Evolutionary conservation across 2,797 vertebrate genomes (phyloP).

Genomic region (Manis pentadactyla): DNA sequence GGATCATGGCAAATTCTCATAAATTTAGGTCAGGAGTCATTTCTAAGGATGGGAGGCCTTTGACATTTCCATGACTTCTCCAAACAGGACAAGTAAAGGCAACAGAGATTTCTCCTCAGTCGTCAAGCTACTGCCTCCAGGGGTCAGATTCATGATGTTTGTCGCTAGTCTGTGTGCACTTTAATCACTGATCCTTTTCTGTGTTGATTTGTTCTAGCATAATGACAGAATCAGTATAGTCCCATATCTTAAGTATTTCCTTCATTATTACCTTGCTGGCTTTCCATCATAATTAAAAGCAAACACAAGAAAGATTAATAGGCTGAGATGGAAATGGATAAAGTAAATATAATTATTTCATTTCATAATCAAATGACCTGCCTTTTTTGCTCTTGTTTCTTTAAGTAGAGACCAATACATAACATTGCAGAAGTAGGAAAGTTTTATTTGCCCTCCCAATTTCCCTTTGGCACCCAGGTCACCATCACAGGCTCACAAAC

Average conservation of each 20-base stretch:
- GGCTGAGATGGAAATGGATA: not conserved
- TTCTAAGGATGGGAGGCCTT: not conserved
- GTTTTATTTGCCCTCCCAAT: not conserved
- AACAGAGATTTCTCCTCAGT: constrained; percentile 19
- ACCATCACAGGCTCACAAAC: not conserved
- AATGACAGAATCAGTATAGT: constrained; percentile 32
- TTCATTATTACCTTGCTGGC: constrained; percentile 56
- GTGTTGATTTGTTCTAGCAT: constrained; percentile 50
- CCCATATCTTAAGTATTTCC: not conserved
- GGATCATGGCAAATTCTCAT: not conserved
- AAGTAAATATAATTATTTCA: constrained; percentile 65
- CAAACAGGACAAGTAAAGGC: not conserved
- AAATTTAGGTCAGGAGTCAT: not conserved
- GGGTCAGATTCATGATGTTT: not conserved
- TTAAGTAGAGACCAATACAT: not conserved
- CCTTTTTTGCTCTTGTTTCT: not conserved
- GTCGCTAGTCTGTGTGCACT: not conserved
- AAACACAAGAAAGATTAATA: constrained; percentile 57
- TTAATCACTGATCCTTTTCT: constrained; percentile 23
- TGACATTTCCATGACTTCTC: constrained; percentile 3
- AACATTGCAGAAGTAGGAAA: not conserved
- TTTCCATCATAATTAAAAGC: constrained; percentile 63
- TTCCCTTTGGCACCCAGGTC: not conserved
- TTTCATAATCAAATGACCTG: not conserved
- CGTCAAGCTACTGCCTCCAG: not conserved